These are phyloP conservation scores for Agrypnia vestita DNA, from an alignment of 1,140 invertebrate genomes.

Conservation along the genomic window DNA sequence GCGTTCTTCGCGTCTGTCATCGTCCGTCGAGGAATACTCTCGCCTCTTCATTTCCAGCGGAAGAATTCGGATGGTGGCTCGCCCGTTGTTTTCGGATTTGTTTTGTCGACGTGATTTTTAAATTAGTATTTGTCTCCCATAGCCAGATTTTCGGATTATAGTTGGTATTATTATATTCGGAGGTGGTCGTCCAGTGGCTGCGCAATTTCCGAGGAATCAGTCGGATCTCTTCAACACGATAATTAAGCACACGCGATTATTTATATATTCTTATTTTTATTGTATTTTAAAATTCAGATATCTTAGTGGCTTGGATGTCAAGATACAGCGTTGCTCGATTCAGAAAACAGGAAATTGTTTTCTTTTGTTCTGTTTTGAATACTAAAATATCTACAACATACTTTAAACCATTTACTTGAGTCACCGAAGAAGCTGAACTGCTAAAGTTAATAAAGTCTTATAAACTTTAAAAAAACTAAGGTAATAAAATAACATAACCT, in stretches of 20 bases:
- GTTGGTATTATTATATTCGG: constrained; percentile 30
- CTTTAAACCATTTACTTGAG: too few species aligned
- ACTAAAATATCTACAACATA: too few species aligned
- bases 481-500: too few species aligned
- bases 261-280: constrained; percentile 13
- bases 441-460: too few species aligned
- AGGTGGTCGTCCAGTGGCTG: not conserved
- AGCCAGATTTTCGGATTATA: not conserved
- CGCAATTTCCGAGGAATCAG: constrained; percentile 30
- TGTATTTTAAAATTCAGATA: constrained; percentile 28
- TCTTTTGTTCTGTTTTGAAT: too few species aligned
- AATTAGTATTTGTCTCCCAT: constrained; percentile 14
- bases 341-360: not conserved
- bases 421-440: too few species aligned
- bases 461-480: too few species aligned
- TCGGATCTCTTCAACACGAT: constrained; percentile 39
- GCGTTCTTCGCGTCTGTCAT: constrained; percentile 49
- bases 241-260: constrained; percentile 43
- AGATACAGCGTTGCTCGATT: constrained; percentile 22
- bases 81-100: constrained; percentile 31
- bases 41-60: constrained; percentile 27
- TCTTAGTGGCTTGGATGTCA: constrained; percentile 19
- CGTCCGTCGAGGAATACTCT: constrained; percentile 24
- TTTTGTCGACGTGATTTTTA: constrained; percentile 29
- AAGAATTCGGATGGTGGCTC: constrained; percentile 37